Evolutionary conservation across 2,113 vertebrate species (phyloP).

Genomic region (Centrocercus urophasianus): DNA sequence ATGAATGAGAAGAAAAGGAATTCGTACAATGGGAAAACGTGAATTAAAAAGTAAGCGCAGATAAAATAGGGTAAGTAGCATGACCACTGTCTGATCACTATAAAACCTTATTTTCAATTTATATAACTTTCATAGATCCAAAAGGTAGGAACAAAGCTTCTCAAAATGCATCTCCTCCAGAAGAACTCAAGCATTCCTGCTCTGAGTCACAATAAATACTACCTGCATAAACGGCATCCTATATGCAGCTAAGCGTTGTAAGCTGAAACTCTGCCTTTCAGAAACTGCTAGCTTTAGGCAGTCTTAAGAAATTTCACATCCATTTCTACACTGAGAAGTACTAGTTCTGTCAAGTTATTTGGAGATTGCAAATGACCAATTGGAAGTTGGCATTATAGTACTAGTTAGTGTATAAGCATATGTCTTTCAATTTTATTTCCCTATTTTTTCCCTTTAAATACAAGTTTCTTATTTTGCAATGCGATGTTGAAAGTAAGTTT

Average conservation of each 20-base stretch:
- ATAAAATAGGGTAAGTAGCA: background rate
- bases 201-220: background rate
- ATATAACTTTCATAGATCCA: background rate
- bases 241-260: background rate
- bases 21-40: background rate
- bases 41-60: background rate
- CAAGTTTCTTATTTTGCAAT: background rate
- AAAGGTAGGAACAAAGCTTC: background rate
- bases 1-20: background rate
- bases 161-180: background rate
- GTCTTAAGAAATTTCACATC: background rate
- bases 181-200: background rate
- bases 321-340: background rate
- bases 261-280: background rate
- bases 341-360: background rate
- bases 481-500: background rate
- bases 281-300: conserved; percentile 1
- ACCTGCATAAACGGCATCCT: background rate
- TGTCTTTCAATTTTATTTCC: background rate
- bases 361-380: background rate
- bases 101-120: background rate
- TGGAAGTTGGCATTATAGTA: background rate
- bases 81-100: background rate
- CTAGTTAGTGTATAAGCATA: background rate
- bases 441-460: background rate